Base-by-base conservation (phyloP, 2,797 vertebrate species). In the Allobates femoralis region DNA sequence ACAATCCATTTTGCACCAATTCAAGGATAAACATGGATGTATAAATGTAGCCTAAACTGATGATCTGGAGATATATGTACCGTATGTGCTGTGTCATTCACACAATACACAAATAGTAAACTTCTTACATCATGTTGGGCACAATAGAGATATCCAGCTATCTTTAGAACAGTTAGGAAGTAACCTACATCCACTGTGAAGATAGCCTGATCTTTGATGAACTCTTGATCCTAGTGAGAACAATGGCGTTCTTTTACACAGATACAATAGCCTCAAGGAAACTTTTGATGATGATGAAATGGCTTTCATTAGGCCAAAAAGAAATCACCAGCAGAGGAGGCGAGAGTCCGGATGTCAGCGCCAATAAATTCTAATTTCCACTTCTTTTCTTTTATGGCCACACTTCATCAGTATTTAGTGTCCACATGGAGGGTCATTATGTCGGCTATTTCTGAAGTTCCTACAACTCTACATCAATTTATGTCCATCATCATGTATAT, bases 81-180 rank as follows among this genome's bases (percentile, higher is more conserved):
- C 7, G 21, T 37, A 69, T 46, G 41, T 11, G 7, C 41, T 11
- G 11, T 46, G 41, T 46, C 41, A 11, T 3, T 37, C 58, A 23
- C 26, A 69, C 46, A 64, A 67, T 53, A 53, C 79, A 81, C 26
- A 21, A 56, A 77, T 28, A n/a, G 10, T 76, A 53, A 30, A 76
- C 6, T 12, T 26, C 15, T 80, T 28, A 21, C 41, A 62, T n/a
- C 78, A 81, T 12, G 15, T 53, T n/a, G 16, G 18, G 3, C 26
- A 28, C 79, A 64, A 50, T 3, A 2, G 30, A 32, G 67, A 21
- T 46, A 14, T 41, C 18, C 32, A 19, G 5, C 58, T 84, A 84
- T 73, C 76, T 50, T 75, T 74, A 84, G 71, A 76, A 76, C 53
- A 1, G 56, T 84, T 76, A 64, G 71, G 71, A 84, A 84, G 82